phyloP scores from a whole-genome alignment of 1,140 invertebrate genomes.

The Aporrectodea caliginosa region DNA sequence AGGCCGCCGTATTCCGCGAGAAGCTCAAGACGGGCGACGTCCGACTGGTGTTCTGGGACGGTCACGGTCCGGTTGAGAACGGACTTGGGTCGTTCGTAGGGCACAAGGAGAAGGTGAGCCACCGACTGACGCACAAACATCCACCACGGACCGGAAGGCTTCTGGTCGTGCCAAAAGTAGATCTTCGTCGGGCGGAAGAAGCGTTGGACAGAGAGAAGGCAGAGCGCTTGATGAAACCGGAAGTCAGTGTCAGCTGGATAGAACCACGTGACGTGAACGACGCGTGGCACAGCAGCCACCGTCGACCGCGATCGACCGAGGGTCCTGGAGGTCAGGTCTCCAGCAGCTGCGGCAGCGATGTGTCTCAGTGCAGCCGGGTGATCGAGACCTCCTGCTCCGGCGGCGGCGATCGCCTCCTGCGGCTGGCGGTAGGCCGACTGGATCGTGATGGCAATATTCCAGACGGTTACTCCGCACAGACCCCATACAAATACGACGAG shows the following conservation, averaged over 20 bases:
- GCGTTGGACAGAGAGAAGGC: conserved; percentile 17
- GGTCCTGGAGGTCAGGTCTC: not conserved
- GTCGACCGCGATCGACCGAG: not conserved
- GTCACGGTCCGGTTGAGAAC: conserved; percentile 22
- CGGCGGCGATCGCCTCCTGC: not conserved
- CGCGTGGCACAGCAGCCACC: conserved; percentile 17
- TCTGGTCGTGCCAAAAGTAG: conserved; percentile 26
- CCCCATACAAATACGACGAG: not conserved
- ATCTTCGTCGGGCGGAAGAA: conserved; percentile 21
- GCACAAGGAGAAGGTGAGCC: conserved; percentile 10
- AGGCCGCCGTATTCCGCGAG: conserved; percentile 29
- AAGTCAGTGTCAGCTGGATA: conserved; percentile 21
- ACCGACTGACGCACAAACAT: conserved; percentile 8
- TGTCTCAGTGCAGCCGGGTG: not conserved
- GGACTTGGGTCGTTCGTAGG: not conserved
- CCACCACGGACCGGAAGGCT: conserved; percentile 29
- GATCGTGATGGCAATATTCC: not conserved
- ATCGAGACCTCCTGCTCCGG: not conserved
- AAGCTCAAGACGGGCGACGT: conserved; percentile 30
- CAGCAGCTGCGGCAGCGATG: not conserved
- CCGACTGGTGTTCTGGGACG: conserved; percentile 26
- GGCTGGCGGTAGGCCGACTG: not conserved
- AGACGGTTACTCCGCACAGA: not conserved
- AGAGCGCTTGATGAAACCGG: conserved; percentile 28
- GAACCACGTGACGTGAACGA: conserved; percentile 31